Evolutionary conservation across 2,888 invertebrate genomes (phyloP), one percentile per base, ranked within the genome.

Genomic region (Euspilapteryx auroguttella): DNA sequence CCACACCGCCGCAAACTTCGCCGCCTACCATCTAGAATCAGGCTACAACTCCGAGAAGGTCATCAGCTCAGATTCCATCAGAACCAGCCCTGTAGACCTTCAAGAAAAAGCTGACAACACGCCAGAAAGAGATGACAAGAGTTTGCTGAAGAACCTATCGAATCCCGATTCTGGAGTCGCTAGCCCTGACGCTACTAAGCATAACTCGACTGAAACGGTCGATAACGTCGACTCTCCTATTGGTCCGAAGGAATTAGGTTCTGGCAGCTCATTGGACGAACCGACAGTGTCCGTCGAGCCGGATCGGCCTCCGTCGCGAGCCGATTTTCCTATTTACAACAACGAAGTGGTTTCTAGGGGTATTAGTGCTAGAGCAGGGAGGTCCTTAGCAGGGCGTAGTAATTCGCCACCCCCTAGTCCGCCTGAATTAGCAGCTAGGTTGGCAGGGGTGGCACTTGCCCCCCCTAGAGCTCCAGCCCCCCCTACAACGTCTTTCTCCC

Each of bases 1-100:
- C 0, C 57, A 75, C 42, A 55, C 65, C 9, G 55, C 76, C 25
- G 55, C 78, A 36, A 64, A 64, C 64, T 76, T 76, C 41, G 69
- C 75, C 1, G 59, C 66, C 3, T 73, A 71, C 47, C 69, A 69
- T 41, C 77, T 79, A 46, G 86, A 86, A 45, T 85, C 85, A 0
- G 85, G 84, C 1, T 86, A 86, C 45, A 84, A 84, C 55, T 85
- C 71, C 0, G 71, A 69, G 29, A 71, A 71, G 32, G 62, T 68
- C 14, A 59, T 68, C 40, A 69, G 63, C 39, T 65, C 73, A 0
- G 73, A 76, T 32, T 75, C 76, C 21, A 68, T 73, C 34, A 52
- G 71, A 24, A 68, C 69, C 28, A 73, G 69, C 37, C 76, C 77
- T 0, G 62, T 71, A 0, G 69, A 75, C 14, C 39, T 66, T 22